Base-by-base conservation (phyloP, 2,888 invertebrate genomes). In the Sesia apiformis region DNA sequence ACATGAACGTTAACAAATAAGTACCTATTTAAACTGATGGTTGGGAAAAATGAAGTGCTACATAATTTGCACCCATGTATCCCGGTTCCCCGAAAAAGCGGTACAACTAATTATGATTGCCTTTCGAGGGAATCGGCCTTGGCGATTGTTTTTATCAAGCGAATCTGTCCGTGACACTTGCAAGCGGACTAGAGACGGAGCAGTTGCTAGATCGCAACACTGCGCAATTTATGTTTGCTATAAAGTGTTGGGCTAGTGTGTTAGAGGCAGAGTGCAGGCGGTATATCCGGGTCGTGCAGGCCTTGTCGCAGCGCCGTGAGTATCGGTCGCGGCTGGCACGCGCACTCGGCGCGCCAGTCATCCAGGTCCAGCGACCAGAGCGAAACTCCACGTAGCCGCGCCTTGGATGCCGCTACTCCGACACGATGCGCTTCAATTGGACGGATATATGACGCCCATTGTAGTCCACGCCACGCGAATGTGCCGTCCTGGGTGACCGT, bases 381-480 rank as follows among this genome's bases (percentile, higher is more conserved):
- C 84, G 94, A 94, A 5, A 93, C 94, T 4, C 95, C 95, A 3
- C 94, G 93, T 39, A 94, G 81, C 0, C 91, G 90, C 41, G 92
- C 74, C 5, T 84, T 80, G 57, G 91, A 90, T 0, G 92, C 86
- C 59, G 92, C 89, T 52, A 91, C 87, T 0, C 93, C 90, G 64
- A 93, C 93, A 53, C 91, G 81, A 54, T 91, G 88, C 50, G 93
- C 91, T 56, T 94, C 94, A 3, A 81, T 79, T 0, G 92, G 91
- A 61, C 94, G 93, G 67, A 96, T 93, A 71, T 94, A 96, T 0
- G 95, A 93, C 0, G 94, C 93, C 96, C 96, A 96, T 72, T 96
- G 95, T 56, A 91, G 91, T 0, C 92, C 93, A 46, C 86, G 90
- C 58, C 93, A 91, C 0, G 94, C 93, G 72, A 93, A 95, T 0